Evolutionary conservation across 1,140 invertebrate species (phyloP).

Genomic region (Phortica variegata): DNA sequence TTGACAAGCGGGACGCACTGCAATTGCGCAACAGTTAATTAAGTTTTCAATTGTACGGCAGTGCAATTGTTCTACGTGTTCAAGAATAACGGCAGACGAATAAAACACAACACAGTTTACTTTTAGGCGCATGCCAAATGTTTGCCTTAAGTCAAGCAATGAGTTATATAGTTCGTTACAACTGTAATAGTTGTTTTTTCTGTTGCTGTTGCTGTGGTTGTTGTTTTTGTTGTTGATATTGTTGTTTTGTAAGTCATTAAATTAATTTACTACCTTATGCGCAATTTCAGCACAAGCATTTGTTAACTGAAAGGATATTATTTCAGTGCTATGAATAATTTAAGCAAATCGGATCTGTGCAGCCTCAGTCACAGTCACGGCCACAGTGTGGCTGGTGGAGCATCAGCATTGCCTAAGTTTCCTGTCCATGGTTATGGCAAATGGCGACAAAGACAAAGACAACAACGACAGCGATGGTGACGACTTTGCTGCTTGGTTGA

Average conservation of each 20-base stretch:
- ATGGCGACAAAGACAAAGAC: no score
- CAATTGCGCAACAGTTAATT: no score
- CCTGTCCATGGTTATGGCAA: neutral
- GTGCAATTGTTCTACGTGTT: no score
- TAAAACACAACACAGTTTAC: no score
- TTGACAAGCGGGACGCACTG: no score
- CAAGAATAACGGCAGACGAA: no score
- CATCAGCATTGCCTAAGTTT: neutral
- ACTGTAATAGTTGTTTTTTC: no score
- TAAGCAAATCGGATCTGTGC: slow-evolving; percentile 43
- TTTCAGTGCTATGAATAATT: slow-evolving; percentile 44
- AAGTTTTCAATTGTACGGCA: no score
- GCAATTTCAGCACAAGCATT: slow-evolving; percentile 5
- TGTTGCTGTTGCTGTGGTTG: no score
- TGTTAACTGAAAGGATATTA: slow-evolving; percentile 19
- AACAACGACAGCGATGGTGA: neutral
- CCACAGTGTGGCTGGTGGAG: neutral
- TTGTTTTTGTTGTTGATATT: no score
- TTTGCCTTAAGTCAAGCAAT: neutral
- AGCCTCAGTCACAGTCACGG: neutral
- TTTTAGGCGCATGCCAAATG: no score
- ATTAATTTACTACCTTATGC: slow-evolving; percentile 46
- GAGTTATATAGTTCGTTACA: neutral
- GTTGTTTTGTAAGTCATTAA: slow-evolving; percentile 29
- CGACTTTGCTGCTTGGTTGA: no score